These are phyloP conservation scores for Meandrusa payeni DNA, from an alignment of 2,888 invertebrate species.

Conservation along the genomic window DNA sequence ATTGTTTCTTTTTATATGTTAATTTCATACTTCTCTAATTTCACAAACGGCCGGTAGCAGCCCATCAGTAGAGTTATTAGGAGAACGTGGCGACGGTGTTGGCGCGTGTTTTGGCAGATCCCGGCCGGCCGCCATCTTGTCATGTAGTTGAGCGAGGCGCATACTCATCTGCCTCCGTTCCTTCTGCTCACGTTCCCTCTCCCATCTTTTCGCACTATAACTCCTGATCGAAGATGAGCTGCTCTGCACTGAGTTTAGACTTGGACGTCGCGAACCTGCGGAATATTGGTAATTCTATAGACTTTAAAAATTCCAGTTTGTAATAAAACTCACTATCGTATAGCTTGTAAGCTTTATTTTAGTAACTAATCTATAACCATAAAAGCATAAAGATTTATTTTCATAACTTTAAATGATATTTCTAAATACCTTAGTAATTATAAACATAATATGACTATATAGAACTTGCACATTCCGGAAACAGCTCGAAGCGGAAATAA, in stretches of 20 bases:
- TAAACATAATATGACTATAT: too few species aligned
- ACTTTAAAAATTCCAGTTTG: too few species aligned
- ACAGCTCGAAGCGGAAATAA: too few species aligned
- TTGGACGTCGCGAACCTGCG: conserved; percentile 93
- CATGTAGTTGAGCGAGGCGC: conserved; percentile 85
- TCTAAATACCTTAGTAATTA: too few species aligned
- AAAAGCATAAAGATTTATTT: too few species aligned
- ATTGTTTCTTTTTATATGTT: conserved; percentile 13
- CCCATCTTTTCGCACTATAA: conserved; percentile 89
- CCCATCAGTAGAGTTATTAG: conserved; percentile 90
- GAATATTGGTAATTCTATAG: conserved; percentile 21
- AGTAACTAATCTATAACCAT: too few species aligned
- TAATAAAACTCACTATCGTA: too few species aligned
- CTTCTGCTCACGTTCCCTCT: conserved; percentile 90
- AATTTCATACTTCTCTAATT: conserved; percentile 85
- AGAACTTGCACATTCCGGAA: conserved; percentile 3
- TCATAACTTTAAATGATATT: too few species aligned
- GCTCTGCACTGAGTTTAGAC: conserved; percentile 92
- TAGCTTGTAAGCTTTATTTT: too few species aligned
- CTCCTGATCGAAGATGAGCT: conserved; percentile 90
- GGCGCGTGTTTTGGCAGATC: conserved; percentile 77
- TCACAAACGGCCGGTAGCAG: conserved; percentile 90
- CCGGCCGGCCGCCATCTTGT: conserved; percentile 79
- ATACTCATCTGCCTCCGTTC: conserved; percentile 90
- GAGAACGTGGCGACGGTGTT: conserved; percentile 89